Conservation (phyloP, 2,888 invertebrate genomes). For the Boloria selene region DNA sequence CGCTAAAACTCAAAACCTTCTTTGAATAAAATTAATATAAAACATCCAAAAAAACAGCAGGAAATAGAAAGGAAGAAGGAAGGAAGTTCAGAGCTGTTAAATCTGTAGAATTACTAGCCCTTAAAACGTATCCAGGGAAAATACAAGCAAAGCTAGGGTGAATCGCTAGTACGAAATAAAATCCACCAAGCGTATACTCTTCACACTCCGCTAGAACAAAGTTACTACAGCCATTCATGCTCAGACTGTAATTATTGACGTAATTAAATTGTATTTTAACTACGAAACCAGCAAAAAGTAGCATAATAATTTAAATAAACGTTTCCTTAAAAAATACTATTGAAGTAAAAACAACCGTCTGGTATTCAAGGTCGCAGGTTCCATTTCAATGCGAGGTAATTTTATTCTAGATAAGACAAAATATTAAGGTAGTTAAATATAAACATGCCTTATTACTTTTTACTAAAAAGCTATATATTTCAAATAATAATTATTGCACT, state of each 20-base stretch:
- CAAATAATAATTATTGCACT: no score
- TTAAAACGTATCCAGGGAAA: no score
- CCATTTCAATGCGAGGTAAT: neutral
- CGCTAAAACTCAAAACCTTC: no score
- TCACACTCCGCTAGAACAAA: slow-evolving; percentile 4
- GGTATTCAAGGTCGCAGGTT: slow-evolving; percentile 1
- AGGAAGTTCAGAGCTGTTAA: no score
- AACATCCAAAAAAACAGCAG: no score
- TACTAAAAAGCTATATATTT: no score
- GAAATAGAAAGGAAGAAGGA: no score
- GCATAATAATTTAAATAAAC: slow-evolving; percentile 2
- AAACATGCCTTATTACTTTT: no score
- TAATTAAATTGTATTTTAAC: slow-evolving; percentile 14
- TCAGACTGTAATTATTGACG: slow-evolving; percentile 6
- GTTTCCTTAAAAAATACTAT: slow-evolving; percentile 1
- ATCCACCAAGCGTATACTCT: slow-evolving; percentile 5
- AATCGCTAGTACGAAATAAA: neutral
- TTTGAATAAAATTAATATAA: no score
- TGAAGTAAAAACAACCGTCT: slow-evolving; percentile 5
- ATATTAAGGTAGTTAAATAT: no score
- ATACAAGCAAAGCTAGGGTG: no score
- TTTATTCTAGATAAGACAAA: neutral
- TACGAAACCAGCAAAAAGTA: slow-evolving; percentile 1
- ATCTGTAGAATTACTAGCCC: no score
- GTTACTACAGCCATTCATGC: slow-evolving; percentile 9